Evolutionary conservation across 2,797 vertebrate genomes (phyloP).

Genomic region (Sebastes oblongus): DNA sequence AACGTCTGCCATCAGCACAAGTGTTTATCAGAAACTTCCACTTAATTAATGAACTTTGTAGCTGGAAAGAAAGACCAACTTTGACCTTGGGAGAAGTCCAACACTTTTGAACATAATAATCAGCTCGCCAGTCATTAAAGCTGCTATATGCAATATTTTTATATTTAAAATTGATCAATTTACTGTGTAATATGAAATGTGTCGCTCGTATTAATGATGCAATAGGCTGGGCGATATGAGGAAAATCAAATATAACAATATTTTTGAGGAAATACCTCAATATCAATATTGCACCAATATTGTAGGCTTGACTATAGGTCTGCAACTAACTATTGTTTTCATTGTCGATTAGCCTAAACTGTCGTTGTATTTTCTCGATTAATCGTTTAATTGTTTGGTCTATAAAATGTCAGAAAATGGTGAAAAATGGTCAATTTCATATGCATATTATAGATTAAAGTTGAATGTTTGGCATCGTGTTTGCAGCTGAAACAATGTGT

Average conservation of each 20-base stretch:
- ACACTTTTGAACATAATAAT: background rate
- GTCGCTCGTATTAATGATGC: too few species aligned
- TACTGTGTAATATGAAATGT: background rate
- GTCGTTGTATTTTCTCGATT: too few species aligned
- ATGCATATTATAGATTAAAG: background rate
- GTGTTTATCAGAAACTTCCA: slow-evolving; percentile 30
- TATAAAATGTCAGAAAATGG: background rate
- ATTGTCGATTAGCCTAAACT: too few species aligned
- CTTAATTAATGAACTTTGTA: slow-evolving; percentile 12
- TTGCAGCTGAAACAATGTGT: background rate
- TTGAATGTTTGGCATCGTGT: background rate
- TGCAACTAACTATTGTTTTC: too few species aligned
- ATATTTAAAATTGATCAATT: background rate
- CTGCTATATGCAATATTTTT: background rate
- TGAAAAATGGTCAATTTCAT: background rate
- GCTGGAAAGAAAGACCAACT: background rate
- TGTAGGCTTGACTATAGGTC: too few species aligned
- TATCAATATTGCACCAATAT: too few species aligned
- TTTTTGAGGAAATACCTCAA: too few species aligned
- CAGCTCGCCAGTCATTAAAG: background rate
- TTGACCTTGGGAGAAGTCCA: background rate
- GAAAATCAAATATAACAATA: too few species aligned
- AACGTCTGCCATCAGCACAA: slow-evolving; percentile 24
- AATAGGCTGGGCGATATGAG: too few species aligned
- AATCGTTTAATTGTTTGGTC: too few species aligned